Base-by-base conservation (phyloP, 2,797 vertebrate species). In the Aphelocoma californica region DNA sequence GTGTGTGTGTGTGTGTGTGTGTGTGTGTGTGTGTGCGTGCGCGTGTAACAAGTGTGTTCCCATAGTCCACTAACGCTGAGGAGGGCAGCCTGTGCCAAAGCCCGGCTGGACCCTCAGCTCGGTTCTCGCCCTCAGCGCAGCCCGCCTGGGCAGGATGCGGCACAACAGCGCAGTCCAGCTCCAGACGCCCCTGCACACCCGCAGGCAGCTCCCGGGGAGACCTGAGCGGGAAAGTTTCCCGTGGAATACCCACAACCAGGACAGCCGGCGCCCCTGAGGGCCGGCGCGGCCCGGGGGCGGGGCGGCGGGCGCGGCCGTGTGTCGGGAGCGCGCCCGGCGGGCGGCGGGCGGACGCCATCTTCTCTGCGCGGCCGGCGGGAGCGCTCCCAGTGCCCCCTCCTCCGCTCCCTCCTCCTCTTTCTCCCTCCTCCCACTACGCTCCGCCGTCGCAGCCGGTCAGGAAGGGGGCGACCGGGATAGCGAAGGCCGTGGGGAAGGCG, bases 341-440 rank as follows among this genome's bases (percentile, higher is more conserved):
- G 81, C 80, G 65, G 84, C 85, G 66, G 88, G 93, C 74, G 90
- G 97, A 95, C 88, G 97, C 97, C 97, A 98, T 98, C 91, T 98
- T 98, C 48, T 92, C 12, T 84, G 45, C 56, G 38, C 70, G 72
- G 72, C 94, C 95, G 91, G 94, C 96, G 14, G 54, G 78, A 81
- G 87, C 47, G 91, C 73, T 36, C 34, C 38, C 16, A 64, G 79
- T 90, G 92, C 90, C 57, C 77, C 64, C 56, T 45, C 60, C 70
- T 58, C 44, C 40, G 18, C 74, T 45, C 74, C 53, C 44, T 69
- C 74, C 61, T 71, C 69, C 69, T 70, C 36, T 61, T 51, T 23
- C 38, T 73, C 38, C 48, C 66, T 50, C 90, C 38, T 79, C 94
- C 91, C 84, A 64, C 81, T 69, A 88, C 61, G 38, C 72, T 61